Base-by-base conservation (phyloP, 2,888 invertebrate genomes). In the Sinodicranocentrus sp. region DNA sequence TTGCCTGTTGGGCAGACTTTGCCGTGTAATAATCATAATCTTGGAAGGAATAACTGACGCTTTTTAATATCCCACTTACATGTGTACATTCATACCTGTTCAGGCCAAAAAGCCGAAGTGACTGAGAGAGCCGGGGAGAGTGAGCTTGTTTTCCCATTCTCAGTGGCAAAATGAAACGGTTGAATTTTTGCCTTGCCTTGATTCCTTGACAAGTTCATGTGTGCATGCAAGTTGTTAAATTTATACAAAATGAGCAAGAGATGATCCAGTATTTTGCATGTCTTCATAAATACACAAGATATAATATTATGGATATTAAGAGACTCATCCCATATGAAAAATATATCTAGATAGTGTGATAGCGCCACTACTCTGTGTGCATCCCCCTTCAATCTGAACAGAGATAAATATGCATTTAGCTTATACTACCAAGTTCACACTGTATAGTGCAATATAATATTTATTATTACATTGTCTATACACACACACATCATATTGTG, bases 251-350 rank as follows among this genome's bases (percentile, higher is more conserved):
- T 61, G 78, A 54, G 54, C 13, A 48, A 44, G 67, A 77, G 77
- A 77, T 77, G 78, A 78, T 78, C 78, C 78, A 78, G 78, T 70
- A 78, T 78, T 78, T 78, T 78, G 68, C 78, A 70, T 78, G 61
- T 70, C 70, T 57, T 78, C 68, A 78, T 78, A 78, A 78, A 78
- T 78, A 78, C 57, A 48, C 21, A 21, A 59, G 78, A 68, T 70
- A 61, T 54, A 25, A 70, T 77, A 65, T 48, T 63, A 52, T 65
- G 65, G 48, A 65, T 75, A 75, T 75, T 75, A 75, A 75, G 75
- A 63, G 44, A 73, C 48, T 39, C 13, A 39, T 57, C 33, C 13
- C 23, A 76, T 26, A 26, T 28, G 61, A 61, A 61, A 76, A 76
- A 67, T 65, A 67, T 67, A 67, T 76, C 76, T 39, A 67, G 76